Percentiles rank a stretch among this genome's conserved stretches.
These are phyloP conservation scores for Zosterops japonicus DNA, from an alignment of 2,113 vertebrate species.

Conservation along the genomic window DNA sequence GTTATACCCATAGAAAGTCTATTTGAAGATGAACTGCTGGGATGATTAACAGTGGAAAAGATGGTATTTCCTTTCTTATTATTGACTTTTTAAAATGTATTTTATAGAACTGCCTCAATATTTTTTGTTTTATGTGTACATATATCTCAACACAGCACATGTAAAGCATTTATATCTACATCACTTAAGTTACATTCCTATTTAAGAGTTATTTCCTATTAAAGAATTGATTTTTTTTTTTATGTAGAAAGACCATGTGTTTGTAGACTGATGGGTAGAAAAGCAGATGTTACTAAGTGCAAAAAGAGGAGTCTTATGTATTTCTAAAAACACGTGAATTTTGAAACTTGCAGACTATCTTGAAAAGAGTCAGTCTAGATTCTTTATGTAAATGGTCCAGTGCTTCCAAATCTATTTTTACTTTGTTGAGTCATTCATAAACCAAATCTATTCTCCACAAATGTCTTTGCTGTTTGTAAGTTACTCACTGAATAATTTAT, in stretches of 20 bases:
- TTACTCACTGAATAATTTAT: slow-evolving; percentile 39
- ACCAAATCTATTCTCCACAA: neutral
- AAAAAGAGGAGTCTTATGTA: neutral
- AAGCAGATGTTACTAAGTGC: neutral
- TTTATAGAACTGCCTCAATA: neutral
- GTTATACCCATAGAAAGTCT: neutral
- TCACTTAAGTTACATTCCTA: neutral
- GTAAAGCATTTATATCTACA: neutral
- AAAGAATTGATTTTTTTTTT: neutral
- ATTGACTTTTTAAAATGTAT: neutral
- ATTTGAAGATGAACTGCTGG: neutral
- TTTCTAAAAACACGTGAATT: neutral
- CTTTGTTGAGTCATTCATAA: neutral
- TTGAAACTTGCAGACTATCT: neutral
- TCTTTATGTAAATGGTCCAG: neutral
- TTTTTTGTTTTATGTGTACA: neutral
- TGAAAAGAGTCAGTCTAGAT: neutral
- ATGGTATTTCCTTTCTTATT: neutral
- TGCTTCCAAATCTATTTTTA: neutral
- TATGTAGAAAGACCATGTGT: neutral
- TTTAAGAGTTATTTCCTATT: neutral
- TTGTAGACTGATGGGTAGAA: neutral
- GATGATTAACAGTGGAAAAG: neutral
- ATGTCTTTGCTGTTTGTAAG: neutral
- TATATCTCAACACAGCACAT: neutral